These are phyloP conservation scores for Delia radicum DNA, from an alignment of 1,140 invertebrate genomes.

Conservation along the genomic window DNA sequence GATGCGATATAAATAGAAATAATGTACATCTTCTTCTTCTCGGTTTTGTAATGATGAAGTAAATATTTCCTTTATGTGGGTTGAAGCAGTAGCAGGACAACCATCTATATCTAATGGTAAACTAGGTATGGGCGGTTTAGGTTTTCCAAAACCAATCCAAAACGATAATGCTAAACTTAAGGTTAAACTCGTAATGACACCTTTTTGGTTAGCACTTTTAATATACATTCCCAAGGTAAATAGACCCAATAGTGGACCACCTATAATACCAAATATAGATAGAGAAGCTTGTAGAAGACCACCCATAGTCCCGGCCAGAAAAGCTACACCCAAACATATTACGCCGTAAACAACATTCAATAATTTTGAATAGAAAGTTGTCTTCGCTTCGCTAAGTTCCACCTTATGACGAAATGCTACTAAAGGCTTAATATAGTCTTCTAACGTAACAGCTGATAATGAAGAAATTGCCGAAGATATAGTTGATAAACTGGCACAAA, in stretches of 20 bases:
- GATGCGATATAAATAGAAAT: slow-evolving; percentile 58
- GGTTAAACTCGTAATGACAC: slow-evolving; percentile 68
- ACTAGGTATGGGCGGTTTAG: slow-evolving; percentile 64
- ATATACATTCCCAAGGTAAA: slow-evolving; percentile 78
- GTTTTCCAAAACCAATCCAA: slow-evolving; percentile 84
- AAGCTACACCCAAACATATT: slow-evolving; percentile 70
- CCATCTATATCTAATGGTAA: slow-evolving; percentile 64
- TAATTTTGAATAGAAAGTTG: slow-evolving; percentile 60
- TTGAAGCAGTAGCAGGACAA: slow-evolving; percentile 54
- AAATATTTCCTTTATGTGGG: slow-evolving; percentile 27
- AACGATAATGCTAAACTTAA: slow-evolving; percentile 69
- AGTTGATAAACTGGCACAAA: slow-evolving; percentile 81
- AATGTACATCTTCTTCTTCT: slow-evolving; percentile 32
- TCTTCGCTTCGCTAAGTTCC: slow-evolving; percentile 39
- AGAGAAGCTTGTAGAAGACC: slow-evolving; percentile 73
- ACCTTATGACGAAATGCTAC: slow-evolving; percentile 40
- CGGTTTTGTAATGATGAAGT: not conserved
- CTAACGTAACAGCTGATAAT: slow-evolving; percentile 78
- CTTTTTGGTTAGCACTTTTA: slow-evolving; percentile 66
- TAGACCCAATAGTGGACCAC: slow-evolving; percentile 76
- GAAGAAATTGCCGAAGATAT: slow-evolving; percentile 82
- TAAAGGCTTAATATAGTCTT: slow-evolving; percentile 73
- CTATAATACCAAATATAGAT: slow-evolving; percentile 78
- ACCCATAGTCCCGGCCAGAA: slow-evolving; percentile 68
- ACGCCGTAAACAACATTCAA: slow-evolving; percentile 69